Conservation (phyloP, 2,888 invertebrate species). For the Loripinus fragilis region DNA sequence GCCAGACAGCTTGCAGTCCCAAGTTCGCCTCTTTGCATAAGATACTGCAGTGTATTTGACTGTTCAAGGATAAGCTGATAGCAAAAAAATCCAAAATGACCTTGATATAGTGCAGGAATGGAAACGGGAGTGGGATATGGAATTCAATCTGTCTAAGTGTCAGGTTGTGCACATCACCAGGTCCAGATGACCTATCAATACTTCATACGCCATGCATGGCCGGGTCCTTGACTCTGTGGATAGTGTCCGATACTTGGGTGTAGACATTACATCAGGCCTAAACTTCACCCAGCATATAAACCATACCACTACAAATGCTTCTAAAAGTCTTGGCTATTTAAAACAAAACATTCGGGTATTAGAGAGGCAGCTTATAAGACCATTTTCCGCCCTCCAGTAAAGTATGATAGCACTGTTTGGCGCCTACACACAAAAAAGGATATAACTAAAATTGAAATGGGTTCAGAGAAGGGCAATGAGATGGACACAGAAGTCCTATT, state of each 20-base stretch:
- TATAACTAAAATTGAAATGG: no score
- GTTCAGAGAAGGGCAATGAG: no score
- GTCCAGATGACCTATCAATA: not conserved
- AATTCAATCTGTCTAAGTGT: conserved; percentile 3
- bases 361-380: not conserved
- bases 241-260: not conserved
- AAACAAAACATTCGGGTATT: not conserved
- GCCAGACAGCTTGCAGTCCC: no score
- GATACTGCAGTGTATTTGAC: no score
- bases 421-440: not conserved
- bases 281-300: not conserved
- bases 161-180: not conserved
- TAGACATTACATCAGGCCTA: not conserved
- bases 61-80: no score
- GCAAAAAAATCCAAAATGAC: no score
- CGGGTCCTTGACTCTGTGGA: conserved; percentile 2
- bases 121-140: not conserved
- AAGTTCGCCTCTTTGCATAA: no score
- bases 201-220: not conserved
- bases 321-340: not conserved
- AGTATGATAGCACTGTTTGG: not conserved
- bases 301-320: not conserved
- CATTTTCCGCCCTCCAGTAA: not conserved
- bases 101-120: not conserved
- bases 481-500: no score